These are phyloP conservation scores for Lasioglossum pauxillum DNA, from an alignment of 2,888 invertebrate genomes.

Conservation along the genomic window DNA sequence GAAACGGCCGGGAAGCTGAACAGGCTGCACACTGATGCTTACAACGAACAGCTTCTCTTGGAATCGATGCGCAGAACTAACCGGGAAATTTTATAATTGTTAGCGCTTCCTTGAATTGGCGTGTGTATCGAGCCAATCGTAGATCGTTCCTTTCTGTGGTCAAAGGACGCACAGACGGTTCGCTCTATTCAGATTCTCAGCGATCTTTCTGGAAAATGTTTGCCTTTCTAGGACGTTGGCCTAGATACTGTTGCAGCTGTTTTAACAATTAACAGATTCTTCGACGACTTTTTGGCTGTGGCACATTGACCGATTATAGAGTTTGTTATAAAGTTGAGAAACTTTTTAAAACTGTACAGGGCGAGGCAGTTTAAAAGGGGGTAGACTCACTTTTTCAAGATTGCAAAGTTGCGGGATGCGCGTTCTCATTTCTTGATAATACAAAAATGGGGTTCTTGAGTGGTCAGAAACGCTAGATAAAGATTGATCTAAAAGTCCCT, in stretches of 20 bases:
- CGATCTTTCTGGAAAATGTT: background rate
- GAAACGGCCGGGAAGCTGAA: background rate
- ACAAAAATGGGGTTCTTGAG: no score
- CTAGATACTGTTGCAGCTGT: background rate
- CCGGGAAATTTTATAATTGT: slow-evolving; percentile 21
- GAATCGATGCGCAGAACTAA: background rate
- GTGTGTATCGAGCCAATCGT: background rate
- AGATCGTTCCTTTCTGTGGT: background rate
- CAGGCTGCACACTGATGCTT: background rate
- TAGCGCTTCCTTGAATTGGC: slow-evolving; percentile 3
- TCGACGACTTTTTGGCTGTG: no score
- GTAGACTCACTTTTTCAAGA: no score
- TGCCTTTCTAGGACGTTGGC: background rate
- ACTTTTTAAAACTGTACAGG: no score
- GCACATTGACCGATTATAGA: no score
- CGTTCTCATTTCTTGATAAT: no score
- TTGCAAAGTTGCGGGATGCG: no score
- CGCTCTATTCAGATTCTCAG: background rate
- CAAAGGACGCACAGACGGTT: background rate
- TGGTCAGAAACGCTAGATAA: no score
- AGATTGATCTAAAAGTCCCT: no score
- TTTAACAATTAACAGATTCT: background rate
- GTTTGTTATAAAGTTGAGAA: no score
- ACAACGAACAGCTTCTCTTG: background rate
- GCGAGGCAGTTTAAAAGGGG: no score